phyloP scores from a whole-genome alignment of 2,888 invertebrate genomes.

The Hylaea fasciaria region DNA sequence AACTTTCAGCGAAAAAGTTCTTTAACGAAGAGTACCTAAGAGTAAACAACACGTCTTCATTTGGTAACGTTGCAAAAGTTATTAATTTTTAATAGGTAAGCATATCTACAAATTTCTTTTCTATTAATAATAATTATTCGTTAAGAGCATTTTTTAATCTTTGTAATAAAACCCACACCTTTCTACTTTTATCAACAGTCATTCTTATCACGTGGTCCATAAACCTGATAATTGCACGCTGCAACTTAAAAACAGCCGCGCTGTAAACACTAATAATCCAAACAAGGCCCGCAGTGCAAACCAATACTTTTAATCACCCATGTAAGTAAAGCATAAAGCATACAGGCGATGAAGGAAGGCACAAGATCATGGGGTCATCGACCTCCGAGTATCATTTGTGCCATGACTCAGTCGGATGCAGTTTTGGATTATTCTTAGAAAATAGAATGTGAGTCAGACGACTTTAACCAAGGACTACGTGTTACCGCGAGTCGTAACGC shows the following conservation, averaged over 20 bases:
- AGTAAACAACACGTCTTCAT: too few species aligned
- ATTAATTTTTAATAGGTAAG: too few species aligned
- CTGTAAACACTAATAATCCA: slow-evolving; percentile 34
- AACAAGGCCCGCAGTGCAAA: slow-evolving; percentile 38
- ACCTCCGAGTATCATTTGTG: slow-evolving; percentile 60
- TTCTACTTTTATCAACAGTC: too few species aligned
- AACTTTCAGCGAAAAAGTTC: slow-evolving; percentile 28
- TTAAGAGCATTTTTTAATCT: background rate
- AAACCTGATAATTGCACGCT: too few species aligned
- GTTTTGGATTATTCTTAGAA: slow-evolving; percentile 81
- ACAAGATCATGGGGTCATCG: slow-evolving; percentile 72
- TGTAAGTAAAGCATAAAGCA: slow-evolving; percentile 30
- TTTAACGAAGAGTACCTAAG: background rate
- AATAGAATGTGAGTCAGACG: slow-evolving; percentile 77
- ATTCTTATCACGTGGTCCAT: too few species aligned
- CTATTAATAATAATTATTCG: too few species aligned
- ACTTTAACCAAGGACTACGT: slow-evolving; percentile 70
- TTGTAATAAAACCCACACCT: too few species aligned
- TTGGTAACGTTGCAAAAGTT: background rate
- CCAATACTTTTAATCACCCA: slow-evolving; percentile 38
- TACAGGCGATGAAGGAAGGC: slow-evolving; percentile 46
- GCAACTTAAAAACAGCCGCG: slow-evolving; percentile 17
- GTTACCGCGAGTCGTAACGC: slow-evolving; percentile 46
- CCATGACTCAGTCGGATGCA: slow-evolving; percentile 76
- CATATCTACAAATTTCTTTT: too few species aligned